These are phyloP conservation scores for Drosophila yooni DNA, from an alignment of 2,888 invertebrate species.

Conservation along the genomic window DNA sequence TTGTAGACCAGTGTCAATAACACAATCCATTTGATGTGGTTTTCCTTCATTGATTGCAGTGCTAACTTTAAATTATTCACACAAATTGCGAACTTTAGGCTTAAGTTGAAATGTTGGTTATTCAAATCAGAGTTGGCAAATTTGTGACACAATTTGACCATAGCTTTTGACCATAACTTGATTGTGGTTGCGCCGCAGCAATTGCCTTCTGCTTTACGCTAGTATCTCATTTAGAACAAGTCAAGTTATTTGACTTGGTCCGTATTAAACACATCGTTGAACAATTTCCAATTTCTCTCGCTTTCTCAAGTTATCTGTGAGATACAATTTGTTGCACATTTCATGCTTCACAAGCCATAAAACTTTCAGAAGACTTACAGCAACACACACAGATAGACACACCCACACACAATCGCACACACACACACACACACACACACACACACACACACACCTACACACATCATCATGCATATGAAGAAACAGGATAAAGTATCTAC, in stretches of 20 bases:
- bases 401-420: slow-evolving; percentile 1
- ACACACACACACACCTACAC: neutral
- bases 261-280: slow-evolving; percentile 40
- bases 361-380: slow-evolving; percentile 53
- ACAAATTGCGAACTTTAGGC: neutral
- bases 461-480: slow-evolving; percentile 54
- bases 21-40: neutral
- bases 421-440: neutral
- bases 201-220: neutral
- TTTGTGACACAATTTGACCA: neutral
- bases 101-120: neutral
- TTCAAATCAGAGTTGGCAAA: neutral
- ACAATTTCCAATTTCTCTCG: slow-evolving; percentile 6
- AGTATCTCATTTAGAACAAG: slow-evolving; percentile 20
- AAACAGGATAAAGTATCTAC: slow-evolving; percentile 52
- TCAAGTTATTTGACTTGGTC: slow-evolving; percentile 32
- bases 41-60: neutral
- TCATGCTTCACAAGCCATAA: slow-evolving; percentile 75
- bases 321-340: slow-evolving; percentile 75
- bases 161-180: neutral
- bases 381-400: slow-evolving; percentile 1
- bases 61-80: neutral
- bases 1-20: neutral
- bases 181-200: neutral
- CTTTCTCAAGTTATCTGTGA: slow-evolving; percentile 17